These are phyloP conservation scores for Pristionchus pacificus DNA, from an alignment of 1,140 invertebrate species.

Conservation along the genomic window DNA sequence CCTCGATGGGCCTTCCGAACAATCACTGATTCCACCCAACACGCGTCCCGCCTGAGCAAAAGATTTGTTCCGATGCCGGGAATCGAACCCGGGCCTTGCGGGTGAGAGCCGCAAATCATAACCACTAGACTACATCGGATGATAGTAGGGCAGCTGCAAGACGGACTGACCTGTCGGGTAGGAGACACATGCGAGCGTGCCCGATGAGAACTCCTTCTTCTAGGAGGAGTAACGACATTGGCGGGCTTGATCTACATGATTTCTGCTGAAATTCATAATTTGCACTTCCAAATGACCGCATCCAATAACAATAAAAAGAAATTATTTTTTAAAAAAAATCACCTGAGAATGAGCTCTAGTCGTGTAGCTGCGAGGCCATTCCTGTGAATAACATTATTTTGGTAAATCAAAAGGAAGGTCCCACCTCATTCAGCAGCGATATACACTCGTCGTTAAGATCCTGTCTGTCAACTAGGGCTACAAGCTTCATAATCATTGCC, in stretches of 20 bases:
- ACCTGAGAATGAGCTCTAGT: background rate
- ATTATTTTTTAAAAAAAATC: background rate
- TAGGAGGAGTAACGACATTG: background rate
- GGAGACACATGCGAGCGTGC: background rate
- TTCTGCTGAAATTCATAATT: background rate
- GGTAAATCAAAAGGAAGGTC: background rate
- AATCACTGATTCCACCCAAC: background rate
- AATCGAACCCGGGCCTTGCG: constrained; percentile 1
- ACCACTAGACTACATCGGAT: background rate
- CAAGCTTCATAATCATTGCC: background rate
- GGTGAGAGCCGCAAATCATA: background rate
- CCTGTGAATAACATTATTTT: background rate
- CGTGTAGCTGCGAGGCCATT: background rate
- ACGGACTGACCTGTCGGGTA: background rate
- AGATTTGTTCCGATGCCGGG: background rate
- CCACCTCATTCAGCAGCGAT: background rate
- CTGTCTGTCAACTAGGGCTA: background rate
- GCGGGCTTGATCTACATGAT: background rate
- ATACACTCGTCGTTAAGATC: background rate
- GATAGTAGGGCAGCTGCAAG: background rate
- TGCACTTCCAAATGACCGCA: no score
- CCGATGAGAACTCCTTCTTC: background rate
- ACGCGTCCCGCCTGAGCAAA: background rate
- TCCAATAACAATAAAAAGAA: background rate
- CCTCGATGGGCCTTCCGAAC: background rate